Percentiles rank a stretch among this genome's conserved stretches.
Evolutionary conservation across 2,888 invertebrate genomes (phyloP).

Genomic region (Parnassius apollo): DNA sequence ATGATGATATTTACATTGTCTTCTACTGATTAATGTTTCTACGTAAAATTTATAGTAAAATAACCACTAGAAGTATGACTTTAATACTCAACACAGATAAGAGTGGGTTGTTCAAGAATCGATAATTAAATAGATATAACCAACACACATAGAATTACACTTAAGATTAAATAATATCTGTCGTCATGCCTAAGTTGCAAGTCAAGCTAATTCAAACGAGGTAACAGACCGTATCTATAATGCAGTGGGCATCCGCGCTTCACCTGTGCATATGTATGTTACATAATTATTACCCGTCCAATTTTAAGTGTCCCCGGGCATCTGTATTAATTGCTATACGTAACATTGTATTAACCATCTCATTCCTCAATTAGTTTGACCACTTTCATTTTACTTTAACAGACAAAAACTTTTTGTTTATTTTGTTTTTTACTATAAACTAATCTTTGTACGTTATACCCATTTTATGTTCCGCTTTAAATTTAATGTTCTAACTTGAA

Average conservation of each 20-base stretch:
- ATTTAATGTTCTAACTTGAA: too few species aligned
- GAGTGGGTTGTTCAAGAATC: too few species aligned
- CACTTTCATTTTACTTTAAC: background rate
- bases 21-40: too few species aligned
- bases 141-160: too few species aligned
- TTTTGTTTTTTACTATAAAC: too few species aligned
- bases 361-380: background rate
- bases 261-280: conserved; percentile 37
- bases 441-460: too few species aligned
- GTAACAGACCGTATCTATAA: conserved; percentile 26
- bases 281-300: conserved; percentile 34
- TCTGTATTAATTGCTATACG: conserved; percentile 15
- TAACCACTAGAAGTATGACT: background rate
- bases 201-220: conserved; percentile 22
- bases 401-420: background rate
- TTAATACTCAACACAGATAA: background rate
- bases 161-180: background rate
- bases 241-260: conserved; percentile 28
- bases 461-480: too few species aligned
- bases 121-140: too few species aligned
- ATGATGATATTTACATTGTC: too few species aligned
- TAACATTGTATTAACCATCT: conserved; percentile 26
- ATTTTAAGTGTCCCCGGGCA: conserved; percentile 23
- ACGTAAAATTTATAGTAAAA: too few species aligned
- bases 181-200: conserved; percentile 7